Base-by-base conservation (phyloP, 2,888 invertebrate species). In the Chrysopilus asiliformis region DNA sequence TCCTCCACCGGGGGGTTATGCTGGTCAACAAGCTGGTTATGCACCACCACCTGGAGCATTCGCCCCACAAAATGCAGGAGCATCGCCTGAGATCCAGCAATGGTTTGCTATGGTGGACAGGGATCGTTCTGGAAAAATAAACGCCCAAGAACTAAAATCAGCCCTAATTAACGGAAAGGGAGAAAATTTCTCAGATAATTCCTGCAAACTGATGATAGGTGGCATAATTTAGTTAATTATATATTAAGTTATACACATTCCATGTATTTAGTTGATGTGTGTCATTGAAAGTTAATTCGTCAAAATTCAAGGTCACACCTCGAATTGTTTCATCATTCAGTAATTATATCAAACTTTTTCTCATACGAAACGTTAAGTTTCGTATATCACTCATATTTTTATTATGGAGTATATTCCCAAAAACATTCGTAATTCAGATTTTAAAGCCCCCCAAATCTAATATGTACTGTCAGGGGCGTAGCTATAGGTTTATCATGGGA, bases 131-230 rank as follows among this genome's bases (percentile, higher is more conserved):
- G 90, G 90, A 3, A 74, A 76, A 55, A 90, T 91, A 35, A 74
- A 78, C 35, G 73, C 81, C 7, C 43, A 55, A 8, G 90, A 91
- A 63, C 65, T 91, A 13, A 78, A 81, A 58, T 67, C 75, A 6
- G 90, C 89, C 1, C 64, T 91, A 26, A 76, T 85, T 14, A 90
- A 87, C 64, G 86, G 81, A 14, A 82, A 87, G 59, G 89, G 89
- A 10, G 72, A 82, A 48, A 72, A 76, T 42, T 86, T 86, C 58
- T 85, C 86, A 4, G 79, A 84, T 48, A 74, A 73, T 40, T 81
- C 87, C 7, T 90, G 89, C 57, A 74, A 75, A 48, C 67, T 90
- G 18, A 89, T 91, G 89, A 86, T 91, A 48, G 57, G 62, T 61
- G 55, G 51, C 56, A 51, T 16, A 9, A 19, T 15, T 29, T 20